Conservation (phyloP, 2,888 invertebrate species). For the Plutella xylostella region DNA sequence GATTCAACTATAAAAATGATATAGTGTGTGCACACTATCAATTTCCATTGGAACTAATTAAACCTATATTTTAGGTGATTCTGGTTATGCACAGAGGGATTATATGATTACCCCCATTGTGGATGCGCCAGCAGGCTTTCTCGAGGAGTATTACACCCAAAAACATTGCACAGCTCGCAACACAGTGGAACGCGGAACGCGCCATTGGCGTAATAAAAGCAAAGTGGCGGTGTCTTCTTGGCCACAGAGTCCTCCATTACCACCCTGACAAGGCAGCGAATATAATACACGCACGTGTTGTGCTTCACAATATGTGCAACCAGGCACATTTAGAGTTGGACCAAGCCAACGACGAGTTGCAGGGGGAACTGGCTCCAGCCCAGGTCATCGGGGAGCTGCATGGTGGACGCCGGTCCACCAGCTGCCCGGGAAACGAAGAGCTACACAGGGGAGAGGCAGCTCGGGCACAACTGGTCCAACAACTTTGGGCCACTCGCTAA, state of each 20-base stretch:
- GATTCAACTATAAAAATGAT: background rate
- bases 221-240: no score
- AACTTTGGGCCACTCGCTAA: background rate
- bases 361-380: background rate
- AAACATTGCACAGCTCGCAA: background rate
- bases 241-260: no score
- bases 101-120: constrained; percentile 5
- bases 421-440: no score
- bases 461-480: background rate
- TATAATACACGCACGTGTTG: constrained; percentile 4
- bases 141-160: background rate
- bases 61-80: background rate
- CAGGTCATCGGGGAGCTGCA: background rate
- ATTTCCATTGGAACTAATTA: background rate
- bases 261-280: background rate
- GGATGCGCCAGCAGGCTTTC: background rate
- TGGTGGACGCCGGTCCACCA: no score
- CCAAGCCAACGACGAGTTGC: background rate
- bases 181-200: constrained; percentile 3
- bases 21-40: background rate
- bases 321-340: background rate
- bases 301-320: constrained; percentile 4
- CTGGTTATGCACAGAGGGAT: background rate
- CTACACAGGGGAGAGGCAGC: background rate
- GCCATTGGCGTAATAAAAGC: constrained; percentile 5